Conservation (phyloP, 23 tunicate genomes). For the Oikopleura dioica region DNA sequence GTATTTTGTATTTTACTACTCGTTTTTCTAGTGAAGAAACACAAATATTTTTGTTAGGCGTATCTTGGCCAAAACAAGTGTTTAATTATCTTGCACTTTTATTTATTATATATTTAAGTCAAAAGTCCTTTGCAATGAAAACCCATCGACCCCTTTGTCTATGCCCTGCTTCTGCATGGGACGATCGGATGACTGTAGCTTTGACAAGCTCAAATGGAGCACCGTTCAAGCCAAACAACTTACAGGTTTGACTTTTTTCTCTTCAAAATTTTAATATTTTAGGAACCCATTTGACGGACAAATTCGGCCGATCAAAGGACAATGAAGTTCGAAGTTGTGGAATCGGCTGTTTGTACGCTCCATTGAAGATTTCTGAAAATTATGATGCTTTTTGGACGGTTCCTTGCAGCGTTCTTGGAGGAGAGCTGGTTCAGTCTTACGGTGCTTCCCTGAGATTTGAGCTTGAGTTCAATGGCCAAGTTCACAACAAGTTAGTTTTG, state of each 20-base stretch:
- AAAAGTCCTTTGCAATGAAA: background rate
- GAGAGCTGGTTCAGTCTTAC: background rate
- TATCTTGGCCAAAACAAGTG: too few species aligned
- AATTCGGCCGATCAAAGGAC: background rate
- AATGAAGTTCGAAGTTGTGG: background rate
- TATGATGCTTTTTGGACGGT: background rate
- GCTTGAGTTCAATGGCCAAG: background rate
- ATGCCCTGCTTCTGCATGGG: conserved; percentile 99
- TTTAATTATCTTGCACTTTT: too few species aligned
- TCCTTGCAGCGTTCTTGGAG: background rate
- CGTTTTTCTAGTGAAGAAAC: too few species aligned
- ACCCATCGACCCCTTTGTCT: conserved; percentile 9
- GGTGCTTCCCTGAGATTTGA: background rate
- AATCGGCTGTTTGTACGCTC: background rate
- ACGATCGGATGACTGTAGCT: background rate
- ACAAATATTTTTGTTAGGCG: too few species aligned
- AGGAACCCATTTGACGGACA: too few species aligned
- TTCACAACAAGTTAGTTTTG: background rate
- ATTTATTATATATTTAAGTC: too few species aligned
- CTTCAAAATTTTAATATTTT: too few species aligned
- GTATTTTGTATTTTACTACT: too few species aligned
- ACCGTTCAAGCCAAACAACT: background rate
- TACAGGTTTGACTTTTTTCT: too few species aligned
- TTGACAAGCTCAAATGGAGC: background rate
- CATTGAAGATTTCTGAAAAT: background rate